Base-by-base conservation (phyloP, 2,888 invertebrate species). In the Monopis laevigella region DNA sequence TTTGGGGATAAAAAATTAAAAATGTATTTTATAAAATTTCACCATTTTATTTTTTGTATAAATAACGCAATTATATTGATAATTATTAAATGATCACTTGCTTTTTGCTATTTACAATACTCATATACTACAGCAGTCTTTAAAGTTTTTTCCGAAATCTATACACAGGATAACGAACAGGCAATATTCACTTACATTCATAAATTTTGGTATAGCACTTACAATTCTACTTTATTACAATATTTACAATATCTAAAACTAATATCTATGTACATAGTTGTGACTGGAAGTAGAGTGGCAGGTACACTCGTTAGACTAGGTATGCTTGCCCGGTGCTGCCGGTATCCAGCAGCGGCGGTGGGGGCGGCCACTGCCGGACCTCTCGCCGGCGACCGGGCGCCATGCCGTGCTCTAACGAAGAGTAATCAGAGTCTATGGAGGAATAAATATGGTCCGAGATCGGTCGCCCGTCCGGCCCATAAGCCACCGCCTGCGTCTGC, bases 401-500 rank as follows among this genome's bases (percentile, higher is more conserved):
- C 80, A 77, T 75, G 42, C 88, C 88, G 51, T 92, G 86, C 69
- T 92, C 92, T 55, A 92, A 82, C 43, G 90, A 90, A 55, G 91
- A 91, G 62, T 92, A 92, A 67, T 93, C 93, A 45, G 92, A 92
- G 70, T 93, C 93, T 69, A 93, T 93, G 59, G 92, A 92, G 42
- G 92, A 92, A 65, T 93, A 93, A 59, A 93, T 93, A 66, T 93
- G 93, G 72, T 93, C 93, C 52, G 92, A 91, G 48, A 91, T 86
- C 39, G 93, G 93, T 56, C 92, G 80, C 48, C 88, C 85, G 51
- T 86, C 84, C 30, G 86, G 86, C 48, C 74, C 78, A 51, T 73
- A 80, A 46, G 69, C 74, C 2, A 73, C 70, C 50, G 83, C 82
- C 58, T 72, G 80, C 16, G 42, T 35, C 40, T 42, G 41, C 46